Evolutionary conservation across 2,113 vertebrate species (phyloP).

Genomic region (Syrmaticus mikado): DNA sequence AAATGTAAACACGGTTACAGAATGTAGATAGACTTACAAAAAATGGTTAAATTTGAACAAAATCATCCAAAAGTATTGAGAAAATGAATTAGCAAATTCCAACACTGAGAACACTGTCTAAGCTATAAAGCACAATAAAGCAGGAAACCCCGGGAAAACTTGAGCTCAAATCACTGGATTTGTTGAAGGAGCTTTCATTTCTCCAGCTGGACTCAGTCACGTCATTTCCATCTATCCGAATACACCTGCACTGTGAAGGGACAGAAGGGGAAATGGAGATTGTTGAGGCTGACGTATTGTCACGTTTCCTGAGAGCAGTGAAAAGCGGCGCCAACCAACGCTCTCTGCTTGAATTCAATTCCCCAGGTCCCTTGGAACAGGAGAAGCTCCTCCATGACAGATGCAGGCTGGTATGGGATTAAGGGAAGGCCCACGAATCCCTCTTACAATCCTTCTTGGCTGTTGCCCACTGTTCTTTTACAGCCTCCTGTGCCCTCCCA

Average conservation of each 20-base stretch:
- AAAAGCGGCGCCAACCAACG: not conserved
- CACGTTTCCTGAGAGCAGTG: not conserved
- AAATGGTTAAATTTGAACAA: not conserved
- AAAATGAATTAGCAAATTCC: not conserved
- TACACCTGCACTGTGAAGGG: rapidly evolving
- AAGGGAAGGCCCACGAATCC: not conserved
- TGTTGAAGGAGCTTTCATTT: not conserved
- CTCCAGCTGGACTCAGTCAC: not conserved
- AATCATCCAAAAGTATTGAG: not conserved
- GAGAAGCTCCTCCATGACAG: not conserved
- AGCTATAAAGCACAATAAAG: not conserved
- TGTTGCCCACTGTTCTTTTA: not conserved
- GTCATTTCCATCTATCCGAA: not conserved
- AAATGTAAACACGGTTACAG: not conserved
- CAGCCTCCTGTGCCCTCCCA: rapidly evolving
- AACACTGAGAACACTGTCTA: not conserved
- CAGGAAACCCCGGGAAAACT: not conserved
- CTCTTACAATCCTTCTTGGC: not conserved
- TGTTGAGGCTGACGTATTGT: not conserved
- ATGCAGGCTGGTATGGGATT: not conserved
- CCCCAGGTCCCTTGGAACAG: not conserved
- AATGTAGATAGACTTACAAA: not conserved
- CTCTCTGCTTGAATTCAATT: not conserved
- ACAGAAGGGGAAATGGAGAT: not conserved
- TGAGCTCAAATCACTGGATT: not conserved